A percentile compares a stretch with the other conserved stretches of the same genome.
Conservation (phyloP, 2,888 invertebrate species). For the Trichogramma dendrolimi region DNA sequence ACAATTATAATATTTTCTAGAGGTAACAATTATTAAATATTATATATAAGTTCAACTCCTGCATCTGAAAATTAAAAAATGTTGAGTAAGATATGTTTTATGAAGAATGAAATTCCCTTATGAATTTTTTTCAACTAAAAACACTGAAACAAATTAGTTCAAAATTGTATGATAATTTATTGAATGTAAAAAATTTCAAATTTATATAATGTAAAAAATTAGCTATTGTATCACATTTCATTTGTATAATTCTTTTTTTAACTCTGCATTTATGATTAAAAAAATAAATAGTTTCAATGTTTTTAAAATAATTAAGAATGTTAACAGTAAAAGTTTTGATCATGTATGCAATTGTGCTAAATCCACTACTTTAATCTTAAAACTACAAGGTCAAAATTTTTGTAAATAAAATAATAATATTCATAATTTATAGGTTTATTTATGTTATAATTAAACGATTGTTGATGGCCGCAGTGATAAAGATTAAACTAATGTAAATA, state of each 20-base stretch:
- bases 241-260: too few relatives aligned
- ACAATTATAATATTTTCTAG: slow-evolving; percentile 17
- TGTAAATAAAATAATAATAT: background rate
- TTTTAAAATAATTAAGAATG: too few relatives aligned
- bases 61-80: slow-evolving; percentile 30
- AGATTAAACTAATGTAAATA: slow-evolving; percentile 27
- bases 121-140: background rate
- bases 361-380: slow-evolving; percentile 27
- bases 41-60: slow-evolving; percentile 24
- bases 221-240: background rate
- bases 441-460: too few relatives aligned
- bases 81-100: slow-evolving; percentile 4
- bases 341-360: background rate
- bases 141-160: slow-evolving; percentile 1
- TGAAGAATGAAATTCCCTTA: too few relatives aligned
- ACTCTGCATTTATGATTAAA: too few relatives aligned
- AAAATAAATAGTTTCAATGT: too few relatives aligned
- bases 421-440: background rate
- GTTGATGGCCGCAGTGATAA: slow-evolving; percentile 12
- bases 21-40: background rate
- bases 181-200: background rate
- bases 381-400: slow-evolving; percentile 12
- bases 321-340: too few relatives aligned
- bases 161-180: slow-evolving; percentile 4
- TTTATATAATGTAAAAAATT: background rate